Evolutionary conservation across 53 echinoderm and acorn worm genomes (phyloP), one percentile per base, ranked within the genome.

Genomic region (Astropecten irregularis): DNA sequence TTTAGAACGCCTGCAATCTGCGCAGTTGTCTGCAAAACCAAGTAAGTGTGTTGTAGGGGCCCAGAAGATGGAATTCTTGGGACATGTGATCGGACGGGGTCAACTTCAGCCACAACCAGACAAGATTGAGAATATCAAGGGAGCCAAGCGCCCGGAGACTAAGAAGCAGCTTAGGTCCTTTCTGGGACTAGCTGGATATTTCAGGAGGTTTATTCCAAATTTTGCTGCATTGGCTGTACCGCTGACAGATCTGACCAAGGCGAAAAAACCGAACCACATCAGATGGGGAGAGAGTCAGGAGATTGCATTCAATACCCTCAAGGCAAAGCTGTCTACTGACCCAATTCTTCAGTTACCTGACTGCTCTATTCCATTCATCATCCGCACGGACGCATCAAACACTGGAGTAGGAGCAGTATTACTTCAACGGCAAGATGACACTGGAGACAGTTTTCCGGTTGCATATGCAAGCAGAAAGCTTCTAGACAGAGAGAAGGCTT

Each of bases 91-190:
- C 7, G 71, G 71, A 10, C 6, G 56, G 44, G 71, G 84, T 9
- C 66, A 33, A 2, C 29, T 83, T 4, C 59, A 55, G 68, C 83
- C 83, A 2, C 21, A 48, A 34, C 30, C 66, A 66, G 47, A 81
- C 18, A 81, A 64, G 34, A 25, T 65, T 14, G 50, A 82, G 48
- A 6, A 37, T 13, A 83, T 70, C 47, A 48, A 83, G 56, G 70
- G 51, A 14, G 66, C 83, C 31, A 47, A 83, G 56, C 69, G 61
- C 5, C 85, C 73, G 4, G 36, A 26, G 16, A 86, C 76, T 5
- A 84, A 71, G 2, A 71, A 71, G 30, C 57, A 84, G 27, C 9
- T 84, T 6, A 47, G 83, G 16, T 83, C 68, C n/a, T 68, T 83
- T 20, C 25, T 83, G 19, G 83, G 83, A 4, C 27, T 83, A 22